Evolutionary conservation across 2,797 vertebrate species (phyloP), one percentile per base, ranked within the genome.

Genomic region (Heterohyrax brucei): DNA sequence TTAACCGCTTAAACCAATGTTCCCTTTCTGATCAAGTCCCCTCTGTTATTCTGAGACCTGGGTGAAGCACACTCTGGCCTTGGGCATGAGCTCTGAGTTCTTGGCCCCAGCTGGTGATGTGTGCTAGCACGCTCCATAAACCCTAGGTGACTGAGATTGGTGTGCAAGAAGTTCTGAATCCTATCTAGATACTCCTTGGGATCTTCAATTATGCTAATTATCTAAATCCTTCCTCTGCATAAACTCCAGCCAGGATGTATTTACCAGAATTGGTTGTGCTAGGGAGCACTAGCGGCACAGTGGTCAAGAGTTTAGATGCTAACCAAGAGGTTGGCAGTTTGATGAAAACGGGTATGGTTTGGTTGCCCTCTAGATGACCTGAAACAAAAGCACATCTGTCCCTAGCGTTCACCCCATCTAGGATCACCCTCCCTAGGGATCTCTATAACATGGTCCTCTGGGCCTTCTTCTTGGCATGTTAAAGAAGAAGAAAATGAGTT

Each of bases 401-500:
- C 22, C 83, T 46, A n/a, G 22, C 1, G 53, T 12, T 87, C 46
- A n/a, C 30, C 7, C n/a, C 16, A 26, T 39, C 19, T 30, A 48
- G 50, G 8, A 59, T 1, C 22, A 3, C 6, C 12, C 72, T 77
- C 28, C 22, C 6, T 30, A 7, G 4, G 66, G 68, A 2, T 77
- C 18, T 62, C 2, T 2, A 9, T 48, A 56, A 85, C 3, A 3
- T 80, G 28, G 6, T 3, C 39, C n/a, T 73, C 53, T 4, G 81
- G 10, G 48, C 3, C 5, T 59, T 61, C 10, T 72, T 86, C 19
- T 88, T 80, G 33, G 3, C 77, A 64, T 64, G 18, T 61, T 83
- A 66, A 89, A 64, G 39, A 90, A 95, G n/a, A 30, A 90, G 13
- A 82, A 80, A 94, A 62, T 18, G 8, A 64, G 82, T 87, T 28